A percentile compares a stretch with the other conserved stretches of the same genome.
Conservation (phyloP, 2,113 vertebrate genomes). For the Raja brachyura region DNA sequence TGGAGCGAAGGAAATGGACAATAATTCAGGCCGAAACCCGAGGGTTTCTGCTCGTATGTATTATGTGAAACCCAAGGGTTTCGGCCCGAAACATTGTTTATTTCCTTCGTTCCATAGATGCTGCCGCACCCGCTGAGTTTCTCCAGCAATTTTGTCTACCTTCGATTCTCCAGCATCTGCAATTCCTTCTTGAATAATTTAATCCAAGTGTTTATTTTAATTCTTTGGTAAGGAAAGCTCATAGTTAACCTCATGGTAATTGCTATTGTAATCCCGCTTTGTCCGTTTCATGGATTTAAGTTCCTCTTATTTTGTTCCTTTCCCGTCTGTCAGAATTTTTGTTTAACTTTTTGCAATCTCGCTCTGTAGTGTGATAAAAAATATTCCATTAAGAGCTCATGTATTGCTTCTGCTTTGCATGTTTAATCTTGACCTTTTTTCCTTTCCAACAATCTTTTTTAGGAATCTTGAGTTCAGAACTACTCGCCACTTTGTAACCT, state of each 20-base stretch:
- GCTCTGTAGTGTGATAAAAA: background rate
- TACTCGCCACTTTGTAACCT: background rate
- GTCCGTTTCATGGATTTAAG: background rate
- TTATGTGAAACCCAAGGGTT: too few relatives aligned
- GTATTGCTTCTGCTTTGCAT: background rate
- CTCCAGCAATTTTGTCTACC: too few relatives aligned
- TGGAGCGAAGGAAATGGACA: too few relatives aligned
- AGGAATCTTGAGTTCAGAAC: background rate
- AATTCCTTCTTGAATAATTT: too few relatives aligned
- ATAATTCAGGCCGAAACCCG: too few relatives aligned
- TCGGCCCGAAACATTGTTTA: too few relatives aligned
- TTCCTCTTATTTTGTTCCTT: background rate
- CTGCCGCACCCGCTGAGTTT: too few relatives aligned
- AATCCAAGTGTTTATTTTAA: background rate
- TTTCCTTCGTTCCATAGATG: too few relatives aligned
- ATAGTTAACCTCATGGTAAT: background rate
- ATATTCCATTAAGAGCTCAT: background rate
- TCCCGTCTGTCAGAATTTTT: background rate
- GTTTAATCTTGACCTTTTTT: background rate
- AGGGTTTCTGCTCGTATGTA: too few relatives aligned
- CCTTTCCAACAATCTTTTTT: background rate
- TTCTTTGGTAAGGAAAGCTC: background rate
- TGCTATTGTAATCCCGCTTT: background rate
- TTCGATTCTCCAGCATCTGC: too few relatives aligned
- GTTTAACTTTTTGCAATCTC: background rate